Evolutionary conservation across 2,888 invertebrate genomes (phyloP), one percentile per base, ranked within the genome.

Genomic region (Apodemia mormo): DNA sequence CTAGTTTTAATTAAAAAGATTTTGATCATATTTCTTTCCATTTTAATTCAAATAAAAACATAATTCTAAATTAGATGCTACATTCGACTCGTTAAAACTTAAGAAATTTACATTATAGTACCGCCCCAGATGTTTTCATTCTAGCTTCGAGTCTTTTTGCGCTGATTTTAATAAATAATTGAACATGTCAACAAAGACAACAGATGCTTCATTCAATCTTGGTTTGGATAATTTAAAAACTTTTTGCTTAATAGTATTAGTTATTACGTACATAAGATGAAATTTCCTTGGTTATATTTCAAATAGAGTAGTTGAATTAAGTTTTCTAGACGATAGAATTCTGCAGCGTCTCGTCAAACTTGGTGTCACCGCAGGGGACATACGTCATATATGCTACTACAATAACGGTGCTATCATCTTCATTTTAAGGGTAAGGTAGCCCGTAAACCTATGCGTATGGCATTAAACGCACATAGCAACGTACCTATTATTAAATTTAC

Each of bases 371-470:
- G 40, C 40, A 40, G 3, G 40, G 7, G 6, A 33, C 33, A 33
- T 33, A 4, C 2, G 2, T 3, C 33, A 4, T 3, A 4, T 33
- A 33, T 33, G 33, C 33, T 33, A 4, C 33, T 33, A 33, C 4
- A 33, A 33, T 33, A 4, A 33, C 33, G 4, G 33, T 33, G 33
- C 33, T 33, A 33, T 33, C 33, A 4, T 33, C 33, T 3, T 33
- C 4, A 7, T 40, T 40, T 40, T 40, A 7, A 40, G 40, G 7
- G 3, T 40, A 40, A 40, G 7, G 40, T 40, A 33, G 33, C 33
- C 1, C 0, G 0, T 0, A 0, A 1, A 1, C 0, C 1, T 0
- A 1, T 1, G 1, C 33, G 33, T 0, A 33, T 33, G 1, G 33
- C 33, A 33, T n/a, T n/a, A n/a, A n/a, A n/a, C n/a, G n/a, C n/a